Conservation (phyloP, 2,113 vertebrate species). For the Falco punctatus region DNA sequence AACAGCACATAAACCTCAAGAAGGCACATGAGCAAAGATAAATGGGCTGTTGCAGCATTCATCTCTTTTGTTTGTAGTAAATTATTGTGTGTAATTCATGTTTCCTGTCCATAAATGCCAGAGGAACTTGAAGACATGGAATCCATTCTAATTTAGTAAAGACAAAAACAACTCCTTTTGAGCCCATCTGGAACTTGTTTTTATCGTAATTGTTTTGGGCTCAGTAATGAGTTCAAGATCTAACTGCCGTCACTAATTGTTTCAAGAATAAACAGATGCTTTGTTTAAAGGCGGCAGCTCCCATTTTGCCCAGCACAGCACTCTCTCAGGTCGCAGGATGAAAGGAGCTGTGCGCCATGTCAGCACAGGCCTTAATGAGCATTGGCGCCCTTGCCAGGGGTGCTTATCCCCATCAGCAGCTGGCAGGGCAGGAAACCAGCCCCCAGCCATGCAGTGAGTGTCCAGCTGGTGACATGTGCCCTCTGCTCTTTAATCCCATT, state of each 20-base stretch:
- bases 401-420: neutral
- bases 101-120: slow-evolving; percentile 68
- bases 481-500: neutral
- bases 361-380: slow-evolving; percentile 1
- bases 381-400: neutral
- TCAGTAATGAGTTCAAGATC: slow-evolving; percentile 59
- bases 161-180: slow-evolving; percentile 58
- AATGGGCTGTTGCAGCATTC: slow-evolving; percentile 41
- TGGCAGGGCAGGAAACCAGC: neutral
- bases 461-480: fast-evolving
- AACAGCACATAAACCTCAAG: slow-evolving; percentile 38
- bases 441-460: neutral
- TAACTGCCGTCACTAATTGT: slow-evolving; percentile 38
- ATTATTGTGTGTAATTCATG: slow-evolving; percentile 62
- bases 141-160: slow-evolving; percentile 49
- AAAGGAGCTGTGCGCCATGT: neutral
- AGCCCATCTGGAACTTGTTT: slow-evolving; percentile 66
- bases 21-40: slow-evolving; percentile 55
- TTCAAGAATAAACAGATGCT: slow-evolving; percentile 61
- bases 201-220: slow-evolving; percentile 31
- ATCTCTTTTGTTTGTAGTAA: slow-evolving; percentile 59
- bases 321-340: neutral
- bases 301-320: neutral
- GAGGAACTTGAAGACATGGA: slow-evolving; percentile 49
- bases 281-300: slow-evolving; percentile 9